These are phyloP conservation scores for Hypercompe scribonia DNA, from an alignment of 2,888 invertebrate species.

Conservation along the genomic window DNA sequence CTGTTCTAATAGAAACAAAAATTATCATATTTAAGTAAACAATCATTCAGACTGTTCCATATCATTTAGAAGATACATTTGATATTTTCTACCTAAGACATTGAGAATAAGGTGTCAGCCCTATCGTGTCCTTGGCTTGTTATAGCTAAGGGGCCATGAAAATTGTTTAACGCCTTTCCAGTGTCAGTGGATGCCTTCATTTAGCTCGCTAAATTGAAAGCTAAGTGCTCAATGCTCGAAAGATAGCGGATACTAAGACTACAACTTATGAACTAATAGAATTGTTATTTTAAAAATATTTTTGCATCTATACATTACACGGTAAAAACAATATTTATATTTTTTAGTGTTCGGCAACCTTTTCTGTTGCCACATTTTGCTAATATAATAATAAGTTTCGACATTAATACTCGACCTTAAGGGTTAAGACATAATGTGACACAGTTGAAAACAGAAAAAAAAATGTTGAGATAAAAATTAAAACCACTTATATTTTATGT, in stretches of 20 bases:
- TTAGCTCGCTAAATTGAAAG: conserved; percentile 73
- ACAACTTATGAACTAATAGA: background rate
- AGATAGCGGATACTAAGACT: background rate
- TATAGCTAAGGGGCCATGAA: conserved; percentile 77
- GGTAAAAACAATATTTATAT: background rate
- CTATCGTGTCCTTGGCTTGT: conserved; percentile 66
- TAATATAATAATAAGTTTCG: too few species aligned
- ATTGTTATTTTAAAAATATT: background rate
- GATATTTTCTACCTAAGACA: background rate
- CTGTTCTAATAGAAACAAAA: too few species aligned
- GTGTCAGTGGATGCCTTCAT: conserved; percentile 79
- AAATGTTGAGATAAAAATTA: too few species aligned
- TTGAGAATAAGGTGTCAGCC: conserved; percentile 54
- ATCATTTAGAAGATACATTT: background rate
- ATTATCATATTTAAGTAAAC: background rate
- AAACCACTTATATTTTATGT: too few species aligned
- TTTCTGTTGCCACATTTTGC: too few species aligned
- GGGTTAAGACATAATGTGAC: too few species aligned
- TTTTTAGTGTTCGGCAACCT: too few species aligned
- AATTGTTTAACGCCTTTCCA: conserved; percentile 86
- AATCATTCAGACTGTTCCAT: background rate
- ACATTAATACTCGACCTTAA: too few species aligned
- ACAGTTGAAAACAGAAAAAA: too few species aligned
- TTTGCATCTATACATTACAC: background rate
- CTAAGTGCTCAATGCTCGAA: conserved; percentile 33